Percentiles rank a stretch among this genome's conserved stretches.
Evolutionary conservation across 1,140 invertebrate genomes (phyloP).

Genomic region (Holcopasites calliopsidis): DNA sequence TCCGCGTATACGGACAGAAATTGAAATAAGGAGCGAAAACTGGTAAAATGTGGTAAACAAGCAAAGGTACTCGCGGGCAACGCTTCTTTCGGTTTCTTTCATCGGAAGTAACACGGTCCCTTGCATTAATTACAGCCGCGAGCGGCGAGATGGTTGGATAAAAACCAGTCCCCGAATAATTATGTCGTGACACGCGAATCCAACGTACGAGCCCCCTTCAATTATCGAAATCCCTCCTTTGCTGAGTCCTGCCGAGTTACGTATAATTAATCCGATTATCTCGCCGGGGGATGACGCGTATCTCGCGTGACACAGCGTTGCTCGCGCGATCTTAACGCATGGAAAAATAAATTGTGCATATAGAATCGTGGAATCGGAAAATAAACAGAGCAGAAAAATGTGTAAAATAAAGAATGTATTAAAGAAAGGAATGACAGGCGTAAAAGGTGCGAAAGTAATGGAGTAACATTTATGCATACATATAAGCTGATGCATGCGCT

Average conservation of each 20-base stretch:
- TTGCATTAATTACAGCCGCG: background rate
- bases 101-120: background rate
- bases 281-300: background rate
- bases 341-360: background rate
- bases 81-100: background rate
- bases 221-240: background rate
- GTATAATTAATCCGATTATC: slow-evolving; percentile 1
- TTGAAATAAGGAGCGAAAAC: background rate
- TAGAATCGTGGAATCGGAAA: too few species aligned
- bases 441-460: background rate
- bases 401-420: slow-evolving; percentile 11
- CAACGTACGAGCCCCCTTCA: background rate
- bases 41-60: background rate
- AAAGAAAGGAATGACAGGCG: background rate
- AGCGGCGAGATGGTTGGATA: background rate
- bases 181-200: slow-evolving; percentile 21
- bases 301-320: background rate
- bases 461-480: slow-evolving; percentile 4
- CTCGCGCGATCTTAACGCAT: background rate
- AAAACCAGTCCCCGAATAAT: background rate
- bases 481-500: slow-evolving; percentile 60
- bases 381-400: too few species aligned
- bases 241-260: background rate
- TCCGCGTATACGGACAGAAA: background rate
- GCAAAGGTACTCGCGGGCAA: background rate